Base-by-base conservation (phyloP, 2,113 vertebrate species). In the Hassar affinis region DNA sequence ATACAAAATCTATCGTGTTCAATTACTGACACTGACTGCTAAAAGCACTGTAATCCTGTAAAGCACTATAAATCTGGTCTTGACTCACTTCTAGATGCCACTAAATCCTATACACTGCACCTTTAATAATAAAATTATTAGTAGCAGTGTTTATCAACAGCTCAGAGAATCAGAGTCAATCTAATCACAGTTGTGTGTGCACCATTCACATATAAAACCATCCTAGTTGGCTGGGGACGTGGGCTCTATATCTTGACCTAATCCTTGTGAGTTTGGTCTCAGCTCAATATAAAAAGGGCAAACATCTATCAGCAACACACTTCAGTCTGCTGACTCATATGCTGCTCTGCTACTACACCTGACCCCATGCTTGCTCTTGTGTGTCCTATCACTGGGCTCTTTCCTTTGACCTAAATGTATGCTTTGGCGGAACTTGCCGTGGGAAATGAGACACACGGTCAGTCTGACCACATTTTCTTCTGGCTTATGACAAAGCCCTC, bases 251-350 rank as follows among this genome's bases (percentile, higher is more conserved):
- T 49, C 45, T 35, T 68, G 79, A 80, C 33, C 47, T n/a, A 12
- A 54, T 66, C 20, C 1, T 38, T 14, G 45, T 25, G 38, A 42
- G 20, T 45, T 42, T 45, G 35, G 33, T 47, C 42, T 54, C 47
- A 56, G 47, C 47, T 38, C 62, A 35, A 25, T 54, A 18, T 52
- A 25, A 80, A n/a, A 80, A 80, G 79, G 62, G 45, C 30, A 80
- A 51, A 35, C 25, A 38, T 54, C 5, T 8, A 18, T 25, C 22
- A 74, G 6, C 1, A 49, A 27, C 45, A 49, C n/a, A 27, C n/a
- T 17, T 69, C 62, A 35, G 42, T 68, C 47, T 35, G 18, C 47
- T 81, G 79, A 35, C 62, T 68, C 47, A 49, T 35, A 2, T 25
- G 27, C 62, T 68, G 54, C 56, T 35, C 5, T 33, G 30, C 75